These are phyloP conservation scores for Argyrosomus regius DNA, from an alignment of 2,797 vertebrate species.

Conservation along the genomic window DNA sequence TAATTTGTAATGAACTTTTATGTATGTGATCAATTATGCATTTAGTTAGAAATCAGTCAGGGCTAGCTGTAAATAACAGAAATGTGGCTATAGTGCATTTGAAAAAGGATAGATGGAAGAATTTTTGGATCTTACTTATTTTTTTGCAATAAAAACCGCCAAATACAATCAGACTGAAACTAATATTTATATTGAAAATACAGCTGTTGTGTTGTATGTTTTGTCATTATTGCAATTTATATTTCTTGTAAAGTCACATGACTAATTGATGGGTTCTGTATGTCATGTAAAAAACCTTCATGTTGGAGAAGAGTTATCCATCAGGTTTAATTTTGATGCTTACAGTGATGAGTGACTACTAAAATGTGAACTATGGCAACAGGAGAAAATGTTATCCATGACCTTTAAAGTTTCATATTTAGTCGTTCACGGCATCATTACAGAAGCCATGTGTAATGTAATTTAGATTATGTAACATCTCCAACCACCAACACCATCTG, in stretches of 20 bases:
- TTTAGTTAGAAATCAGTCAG: neutral
- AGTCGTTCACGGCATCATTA: neutral
- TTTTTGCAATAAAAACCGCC: no score
- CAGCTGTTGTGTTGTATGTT: no score
- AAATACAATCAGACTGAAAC: no score
- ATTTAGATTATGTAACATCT: conserved; percentile 17
- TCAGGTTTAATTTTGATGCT: neutral
- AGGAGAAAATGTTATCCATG: neutral
- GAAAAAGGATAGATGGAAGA: neutral
- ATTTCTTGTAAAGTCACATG: no score
- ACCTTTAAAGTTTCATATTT: neutral
- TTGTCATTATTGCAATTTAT: no score
- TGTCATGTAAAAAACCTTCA: no score
- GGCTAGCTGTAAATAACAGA: no score
- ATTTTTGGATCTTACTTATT: no score
- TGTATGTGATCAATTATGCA: neutral
- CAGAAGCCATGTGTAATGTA: neutral
- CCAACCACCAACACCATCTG: neutral
- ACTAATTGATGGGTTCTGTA: no score
- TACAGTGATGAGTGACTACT: neutral
- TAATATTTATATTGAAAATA: no score
- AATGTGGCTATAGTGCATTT: neutral
- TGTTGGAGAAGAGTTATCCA: no score
- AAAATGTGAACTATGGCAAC: neutral
- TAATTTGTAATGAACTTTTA: neutral